Conservation (phyloP, 2,797 vertebrate genomes). For the Nyctalus aviator region DNA sequence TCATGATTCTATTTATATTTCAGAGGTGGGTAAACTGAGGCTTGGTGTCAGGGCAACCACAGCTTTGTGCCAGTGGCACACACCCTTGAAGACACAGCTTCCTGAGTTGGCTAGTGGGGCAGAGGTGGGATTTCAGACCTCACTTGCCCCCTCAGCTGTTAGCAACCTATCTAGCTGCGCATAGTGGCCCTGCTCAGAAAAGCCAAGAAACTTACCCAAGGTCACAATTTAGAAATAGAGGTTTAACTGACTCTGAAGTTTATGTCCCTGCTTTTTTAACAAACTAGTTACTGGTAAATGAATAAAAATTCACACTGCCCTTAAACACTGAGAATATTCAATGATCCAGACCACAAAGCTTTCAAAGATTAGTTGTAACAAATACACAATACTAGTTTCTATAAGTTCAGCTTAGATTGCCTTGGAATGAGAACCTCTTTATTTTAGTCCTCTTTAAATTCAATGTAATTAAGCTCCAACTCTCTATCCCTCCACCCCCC, state of each 20-base stretch:
- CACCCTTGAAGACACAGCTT: not conserved
- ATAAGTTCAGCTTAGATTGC: not conserved
- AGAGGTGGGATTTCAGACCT: not conserved
- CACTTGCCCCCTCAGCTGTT: not conserved
- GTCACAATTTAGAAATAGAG: not conserved
- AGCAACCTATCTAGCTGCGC: not conserved
- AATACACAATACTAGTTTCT: not conserved
- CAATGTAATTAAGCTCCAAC: not conserved
- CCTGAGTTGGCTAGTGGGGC: not conserved
- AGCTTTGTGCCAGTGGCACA: not conserved
- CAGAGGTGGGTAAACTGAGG: not conserved
- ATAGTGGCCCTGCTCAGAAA: not conserved
- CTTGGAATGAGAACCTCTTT: not conserved
- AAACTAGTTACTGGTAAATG: not conserved
- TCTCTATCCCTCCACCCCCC: too few species aligned
- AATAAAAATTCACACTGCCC: not conserved
- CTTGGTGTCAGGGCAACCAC: not conserved
- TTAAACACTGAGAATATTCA: not conserved
- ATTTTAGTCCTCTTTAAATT: conserved; percentile 48
- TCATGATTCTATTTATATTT: not conserved
- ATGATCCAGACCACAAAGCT: not conserved
- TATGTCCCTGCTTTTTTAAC: not conserved
- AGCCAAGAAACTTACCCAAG: not conserved
- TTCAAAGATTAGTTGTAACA: conserved; percentile 6
- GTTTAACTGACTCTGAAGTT: not conserved